Conservation (phyloP, 2,113 vertebrate genomes). For the Actenoides lindsayi region DNA sequence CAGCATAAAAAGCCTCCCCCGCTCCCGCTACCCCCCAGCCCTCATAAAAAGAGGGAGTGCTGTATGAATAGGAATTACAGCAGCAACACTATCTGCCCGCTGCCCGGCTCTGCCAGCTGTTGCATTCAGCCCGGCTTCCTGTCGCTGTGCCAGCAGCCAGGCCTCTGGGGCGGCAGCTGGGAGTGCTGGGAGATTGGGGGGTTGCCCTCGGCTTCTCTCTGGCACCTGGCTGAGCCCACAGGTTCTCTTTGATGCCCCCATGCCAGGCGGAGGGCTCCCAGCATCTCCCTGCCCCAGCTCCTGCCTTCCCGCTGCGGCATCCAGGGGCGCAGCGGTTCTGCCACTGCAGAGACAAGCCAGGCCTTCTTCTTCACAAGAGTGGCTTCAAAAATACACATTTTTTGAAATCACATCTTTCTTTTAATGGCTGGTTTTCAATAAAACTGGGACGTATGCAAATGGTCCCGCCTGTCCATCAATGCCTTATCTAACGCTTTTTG, state of each 20-base stretch:
- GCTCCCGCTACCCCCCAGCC: background rate
- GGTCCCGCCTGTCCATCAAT: background rate
- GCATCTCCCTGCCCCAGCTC: background rate
- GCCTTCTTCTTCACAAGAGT: background rate
- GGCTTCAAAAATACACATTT: background rate
- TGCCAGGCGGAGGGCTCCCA: background rate
- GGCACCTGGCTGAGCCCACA: background rate
- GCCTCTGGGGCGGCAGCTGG: conserved; percentile 58
- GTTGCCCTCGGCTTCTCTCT: background rate
- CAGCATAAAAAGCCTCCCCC: background rate
- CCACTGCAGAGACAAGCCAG: background rate
- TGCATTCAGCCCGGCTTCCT: conserved; percentile 65
- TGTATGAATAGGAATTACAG: conserved; percentile 35
- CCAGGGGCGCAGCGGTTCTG: too few species aligned
- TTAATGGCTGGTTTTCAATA: background rate
- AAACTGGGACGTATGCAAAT: background rate
- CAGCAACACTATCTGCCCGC: conserved; percentile 15
- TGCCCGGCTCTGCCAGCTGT: conserved; percentile 65
- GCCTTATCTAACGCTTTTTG: background rate
- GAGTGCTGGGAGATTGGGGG: background rate
- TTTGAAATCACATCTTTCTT: background rate
- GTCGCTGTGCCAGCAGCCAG: conserved; percentile 38
- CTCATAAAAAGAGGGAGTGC: conserved; percentile 22
- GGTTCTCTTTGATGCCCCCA: background rate
- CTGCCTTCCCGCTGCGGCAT: background rate